A percentile compares a stretch with the other conserved stretches of the same genome.
phyloP scores from a whole-genome alignment of 2,113 vertebrate genomes.

The Pachyramphus minor region DNA sequence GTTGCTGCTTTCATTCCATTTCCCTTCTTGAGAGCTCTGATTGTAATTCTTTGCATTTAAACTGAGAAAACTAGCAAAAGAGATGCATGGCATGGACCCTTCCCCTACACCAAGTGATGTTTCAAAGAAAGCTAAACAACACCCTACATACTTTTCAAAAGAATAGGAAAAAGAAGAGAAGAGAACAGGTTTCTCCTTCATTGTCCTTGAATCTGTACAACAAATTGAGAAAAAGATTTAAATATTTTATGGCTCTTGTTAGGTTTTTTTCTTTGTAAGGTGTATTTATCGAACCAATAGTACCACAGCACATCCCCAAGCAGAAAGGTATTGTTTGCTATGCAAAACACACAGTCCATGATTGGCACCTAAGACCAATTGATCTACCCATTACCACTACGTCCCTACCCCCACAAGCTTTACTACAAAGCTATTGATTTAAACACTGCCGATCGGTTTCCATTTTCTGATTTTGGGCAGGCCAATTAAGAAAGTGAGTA shows the following conservation, averaged over 20 bases:
- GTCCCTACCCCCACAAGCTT: conserved; percentile 81
- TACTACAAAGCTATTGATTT: conserved; percentile 95
- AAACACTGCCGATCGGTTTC: conserved; percentile 87
- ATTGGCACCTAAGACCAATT: conserved; percentile 84
- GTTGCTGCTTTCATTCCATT: too few species aligned
- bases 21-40: too few species aligned
- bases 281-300: conserved; percentile 56
- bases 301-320: conserved; percentile 56
- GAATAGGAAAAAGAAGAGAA: too few species aligned
- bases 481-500: conserved; percentile 98
- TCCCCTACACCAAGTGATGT: too few species aligned
- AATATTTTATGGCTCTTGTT: conserved; percentile 34
- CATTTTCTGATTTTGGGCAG: conserved; percentile 94
- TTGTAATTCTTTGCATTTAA: too few species aligned
- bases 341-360: conserved; percentile 80
- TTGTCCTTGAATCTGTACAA: background rate
- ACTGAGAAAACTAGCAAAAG: too few species aligned
- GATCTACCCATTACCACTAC: conserved; percentile 85
- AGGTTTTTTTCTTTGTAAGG: background rate
- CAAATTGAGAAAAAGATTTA: conserved; percentile 28
- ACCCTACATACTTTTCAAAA: too few species aligned
- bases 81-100: too few species aligned
- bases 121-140: too few species aligned
- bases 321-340: conserved; percentile 73
- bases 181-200: conserved; percentile 9